Conservation (phyloP, 1,140 invertebrate species). For the Bombus sylvicola region DNA sequence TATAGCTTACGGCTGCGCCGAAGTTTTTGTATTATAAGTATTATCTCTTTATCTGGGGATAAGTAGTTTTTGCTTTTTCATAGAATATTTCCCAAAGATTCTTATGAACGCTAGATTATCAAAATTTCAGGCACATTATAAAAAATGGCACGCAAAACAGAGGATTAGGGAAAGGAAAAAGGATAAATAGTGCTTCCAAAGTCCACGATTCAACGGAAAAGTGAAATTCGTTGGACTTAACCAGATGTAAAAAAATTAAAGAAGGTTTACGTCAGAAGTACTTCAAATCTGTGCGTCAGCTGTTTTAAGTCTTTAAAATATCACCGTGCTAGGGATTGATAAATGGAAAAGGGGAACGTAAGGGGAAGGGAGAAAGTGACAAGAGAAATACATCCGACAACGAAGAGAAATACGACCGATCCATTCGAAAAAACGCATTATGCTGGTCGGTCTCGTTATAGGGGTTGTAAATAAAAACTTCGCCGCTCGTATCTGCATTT, state of each 20-base stretch:
- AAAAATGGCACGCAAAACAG: not conserved
- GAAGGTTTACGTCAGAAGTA: not conserved
- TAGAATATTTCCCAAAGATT: not conserved
- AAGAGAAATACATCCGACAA: constrained; percentile 29
- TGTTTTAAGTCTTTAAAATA: constrained; percentile 32
- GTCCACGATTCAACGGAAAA: not conserved
- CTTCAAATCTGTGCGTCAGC: not conserved
- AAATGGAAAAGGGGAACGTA: constrained; percentile 3
- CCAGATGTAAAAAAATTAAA: not conserved
- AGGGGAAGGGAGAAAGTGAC: constrained; percentile 31
- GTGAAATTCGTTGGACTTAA: not conserved
- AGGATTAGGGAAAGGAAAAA: not conserved
- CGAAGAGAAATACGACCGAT: constrained; percentile 53
- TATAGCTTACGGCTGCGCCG: too few species aligned
- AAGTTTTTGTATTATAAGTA: not conserved
- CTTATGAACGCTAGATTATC: not conserved
- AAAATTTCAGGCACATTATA: not conserved
- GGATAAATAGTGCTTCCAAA: not conserved
- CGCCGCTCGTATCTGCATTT: constrained; percentile 62
- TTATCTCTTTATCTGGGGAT: not conserved
- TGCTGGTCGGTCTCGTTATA: constrained; percentile 46
- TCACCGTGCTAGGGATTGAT: constrained; percentile 8
- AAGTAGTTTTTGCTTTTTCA: not conserved
- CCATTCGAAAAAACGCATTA: constrained; percentile 62
- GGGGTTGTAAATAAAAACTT: constrained; percentile 62